A percentile compares a stretch with the other conserved stretches of the same genome.
These are phyloP conservation scores for Dendrolimus houi DNA, from an alignment of 2,888 invertebrate genomes.

Conservation along the genomic window DNA sequence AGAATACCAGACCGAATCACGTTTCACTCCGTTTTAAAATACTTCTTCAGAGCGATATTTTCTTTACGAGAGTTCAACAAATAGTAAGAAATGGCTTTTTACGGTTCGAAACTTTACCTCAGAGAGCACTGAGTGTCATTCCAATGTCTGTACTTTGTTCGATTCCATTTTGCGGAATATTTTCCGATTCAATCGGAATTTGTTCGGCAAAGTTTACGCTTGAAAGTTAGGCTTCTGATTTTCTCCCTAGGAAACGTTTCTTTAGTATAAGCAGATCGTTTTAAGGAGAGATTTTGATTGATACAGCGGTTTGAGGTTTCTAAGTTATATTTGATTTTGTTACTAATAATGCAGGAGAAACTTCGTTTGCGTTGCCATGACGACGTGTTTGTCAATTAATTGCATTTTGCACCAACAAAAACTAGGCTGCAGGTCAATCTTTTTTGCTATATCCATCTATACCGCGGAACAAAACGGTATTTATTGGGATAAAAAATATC, in stretches of 20 bases:
- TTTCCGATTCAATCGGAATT: conserved; percentile 10
- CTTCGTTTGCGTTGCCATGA: no score
- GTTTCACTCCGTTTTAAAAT: conserved; percentile 19
- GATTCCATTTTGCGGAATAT: conserved; percentile 22
- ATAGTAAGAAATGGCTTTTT: conserved; percentile 37
- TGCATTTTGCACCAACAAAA: no score
- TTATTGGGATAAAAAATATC: no score
- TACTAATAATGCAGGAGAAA: no score
- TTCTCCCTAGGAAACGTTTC: neutral
- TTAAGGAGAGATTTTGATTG: no score
- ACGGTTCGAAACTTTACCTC: conserved; percentile 32
- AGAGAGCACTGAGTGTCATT: conserved; percentile 27
- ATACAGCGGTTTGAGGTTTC: no score
- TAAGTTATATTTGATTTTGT: no score
- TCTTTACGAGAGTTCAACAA: conserved; percentile 25
- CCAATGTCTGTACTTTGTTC: conserved; percentile 31
- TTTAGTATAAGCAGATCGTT: no score
- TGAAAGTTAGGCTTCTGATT: neutral
- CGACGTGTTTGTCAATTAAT: no score
- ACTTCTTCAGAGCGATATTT: conserved; percentile 18
- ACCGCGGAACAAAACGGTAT: no score
- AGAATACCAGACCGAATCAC: neutral
- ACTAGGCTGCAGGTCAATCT: no score
- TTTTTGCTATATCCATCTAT: no score
- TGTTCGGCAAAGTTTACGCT: neutral